Evolutionary conservation across 2,797 vertebrate genomes (phyloP).

Genomic region (Hemibagrus guttatus): DNA sequence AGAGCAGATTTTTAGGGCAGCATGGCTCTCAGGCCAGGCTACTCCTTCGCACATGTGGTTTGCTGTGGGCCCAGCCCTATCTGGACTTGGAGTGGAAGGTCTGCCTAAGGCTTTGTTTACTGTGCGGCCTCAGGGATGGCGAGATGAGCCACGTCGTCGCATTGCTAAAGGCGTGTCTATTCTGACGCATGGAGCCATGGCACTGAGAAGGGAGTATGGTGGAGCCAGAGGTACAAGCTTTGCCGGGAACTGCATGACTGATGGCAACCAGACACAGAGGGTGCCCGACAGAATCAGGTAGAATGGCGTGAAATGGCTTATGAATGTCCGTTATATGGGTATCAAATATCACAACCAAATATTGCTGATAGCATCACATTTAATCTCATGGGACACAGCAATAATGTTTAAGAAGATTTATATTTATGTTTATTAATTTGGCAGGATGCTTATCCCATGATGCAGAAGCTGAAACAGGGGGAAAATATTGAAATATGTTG

Average conservation of each 20-base stretch:
- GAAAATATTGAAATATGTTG: too few species aligned
- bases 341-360: neutral
- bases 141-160: conserved; percentile 78
- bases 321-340: neutral
- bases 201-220: conserved; percentile 84
- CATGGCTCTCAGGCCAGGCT: conserved; percentile 82
- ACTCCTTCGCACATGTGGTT: conserved; percentile 94
- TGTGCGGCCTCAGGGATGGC: conserved; percentile 84
- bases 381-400: neutral
- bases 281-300: conserved; percentile 74
- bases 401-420: neutral
- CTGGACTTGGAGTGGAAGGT: conserved; percentile 81
- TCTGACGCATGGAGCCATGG: conserved; percentile 89
- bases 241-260: conserved; percentile 83
- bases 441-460: neutral
- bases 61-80: conserved; percentile 86
- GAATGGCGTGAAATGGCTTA: conserved; percentile 32
- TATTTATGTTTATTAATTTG: neutral
- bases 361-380: neutral
- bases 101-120: conserved; percentile 87
- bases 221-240: conserved; percentile 79
- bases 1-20: conserved; percentile 83
- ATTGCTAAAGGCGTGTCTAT: conserved; percentile 90
- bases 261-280: conserved; percentile 82
- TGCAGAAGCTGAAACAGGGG: too few species aligned